phyloP scores from a whole-genome alignment of 2,888 invertebrate species.

The Sinopyrophorus schimmeli region DNA sequence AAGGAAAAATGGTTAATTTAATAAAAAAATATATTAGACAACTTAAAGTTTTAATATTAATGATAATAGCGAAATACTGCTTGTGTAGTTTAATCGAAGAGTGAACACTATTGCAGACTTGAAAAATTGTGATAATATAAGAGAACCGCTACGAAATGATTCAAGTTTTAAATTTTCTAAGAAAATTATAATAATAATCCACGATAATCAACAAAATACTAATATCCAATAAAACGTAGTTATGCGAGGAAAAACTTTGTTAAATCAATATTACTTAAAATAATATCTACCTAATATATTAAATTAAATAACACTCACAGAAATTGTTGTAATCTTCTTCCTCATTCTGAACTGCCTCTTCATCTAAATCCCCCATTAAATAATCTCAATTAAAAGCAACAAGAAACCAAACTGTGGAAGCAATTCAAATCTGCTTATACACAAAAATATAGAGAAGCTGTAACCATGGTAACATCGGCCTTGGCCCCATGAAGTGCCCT shows the following conservation, averaged over 20 bases:
- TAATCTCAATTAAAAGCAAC: no score
- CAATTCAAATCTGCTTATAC: no score
- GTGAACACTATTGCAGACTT: no score
- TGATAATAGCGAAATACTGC: no score
- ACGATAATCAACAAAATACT: background rate
- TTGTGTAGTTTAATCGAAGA: no score
- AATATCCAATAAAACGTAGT: background rate
- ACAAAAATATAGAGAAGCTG: no score
- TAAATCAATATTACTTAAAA: conserved; percentile 15
- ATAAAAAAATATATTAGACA: background rate
- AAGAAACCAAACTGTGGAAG: no score
- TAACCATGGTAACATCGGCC: conserved; percentile 10
- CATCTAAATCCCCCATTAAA: conserved; percentile 3
- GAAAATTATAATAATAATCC: background rate
- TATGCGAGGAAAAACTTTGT: no score
- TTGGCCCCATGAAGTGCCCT: background rate
- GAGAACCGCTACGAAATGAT: no score
- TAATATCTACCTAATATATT: background rate
- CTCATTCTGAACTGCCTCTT: conserved; percentile 16
- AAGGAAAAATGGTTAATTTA: conserved; percentile 25
- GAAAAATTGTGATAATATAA: no score
- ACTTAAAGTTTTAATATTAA: background rate
- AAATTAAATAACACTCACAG: conserved; percentile 40
- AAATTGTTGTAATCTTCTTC: conserved; percentile 43
- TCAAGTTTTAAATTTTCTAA: no score